These are phyloP conservation scores for Aratinga solstitialis DNA, from an alignment of 2,797 vertebrate species.

Conservation along the genomic window DNA sequence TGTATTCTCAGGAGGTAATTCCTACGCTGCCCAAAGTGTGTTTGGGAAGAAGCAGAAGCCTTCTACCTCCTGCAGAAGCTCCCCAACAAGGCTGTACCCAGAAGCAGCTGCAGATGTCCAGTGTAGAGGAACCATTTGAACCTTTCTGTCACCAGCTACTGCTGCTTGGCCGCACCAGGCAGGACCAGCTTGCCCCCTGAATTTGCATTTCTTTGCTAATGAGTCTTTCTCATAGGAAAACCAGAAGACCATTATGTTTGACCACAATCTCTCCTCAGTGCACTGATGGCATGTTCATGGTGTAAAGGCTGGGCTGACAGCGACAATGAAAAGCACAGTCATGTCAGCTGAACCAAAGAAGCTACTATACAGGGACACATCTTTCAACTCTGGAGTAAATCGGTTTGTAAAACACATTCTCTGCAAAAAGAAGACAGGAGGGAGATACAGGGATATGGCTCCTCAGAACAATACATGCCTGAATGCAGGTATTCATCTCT, in stretches of 20 bases:
- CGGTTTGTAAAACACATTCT: not conserved
- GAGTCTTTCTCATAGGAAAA: not conserved
- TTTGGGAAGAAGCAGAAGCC: not conserved
- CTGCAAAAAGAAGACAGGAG: not conserved
- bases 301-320: not conserved
- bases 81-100: fast-evolving
- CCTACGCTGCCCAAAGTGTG: fast-evolving
- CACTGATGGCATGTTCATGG: no score
- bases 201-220: not conserved
- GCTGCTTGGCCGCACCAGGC: not conserved
- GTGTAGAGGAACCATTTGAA: not conserved
- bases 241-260: not conserved
- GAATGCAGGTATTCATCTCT: not conserved
- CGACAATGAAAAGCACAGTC: not conserved
- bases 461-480: not conserved
- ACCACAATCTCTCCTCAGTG: not conserved
- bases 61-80: not conserved
- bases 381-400: not conserved
- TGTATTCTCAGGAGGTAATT: not conserved
- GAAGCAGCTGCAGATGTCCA: not conserved
- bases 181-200: not conserved
- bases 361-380: not conserved
- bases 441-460: fast-evolving
- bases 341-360: not conserved
- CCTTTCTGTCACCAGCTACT: not conserved